Percentiles rank a stretch among this genome's conserved stretches.
Conservation (phyloP, 2,113 vertebrate genomes). For the Onychostoma macrolepis region DNA sequence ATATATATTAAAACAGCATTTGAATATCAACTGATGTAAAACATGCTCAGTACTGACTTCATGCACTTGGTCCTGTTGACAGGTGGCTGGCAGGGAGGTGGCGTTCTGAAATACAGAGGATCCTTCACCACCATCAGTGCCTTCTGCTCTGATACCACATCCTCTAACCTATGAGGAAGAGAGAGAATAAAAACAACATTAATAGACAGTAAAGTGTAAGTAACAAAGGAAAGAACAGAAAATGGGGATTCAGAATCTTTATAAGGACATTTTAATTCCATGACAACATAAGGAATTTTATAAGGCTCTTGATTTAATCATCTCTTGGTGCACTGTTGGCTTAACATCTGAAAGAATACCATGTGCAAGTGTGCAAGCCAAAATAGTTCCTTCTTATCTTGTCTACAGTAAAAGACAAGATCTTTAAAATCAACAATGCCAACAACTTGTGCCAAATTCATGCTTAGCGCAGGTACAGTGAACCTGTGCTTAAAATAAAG, state of each 20-base stretch:
- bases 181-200: not conserved
- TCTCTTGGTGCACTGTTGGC: not conserved
- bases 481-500: not conserved
- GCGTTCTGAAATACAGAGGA: slow-evolving; percentile 81
- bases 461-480: not conserved
- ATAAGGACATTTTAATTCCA: not conserved
- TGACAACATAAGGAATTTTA: slow-evolving; percentile 20
- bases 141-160: slow-evolving; percentile 80
- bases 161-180: slow-evolving; percentile 60
- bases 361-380: not conserved
- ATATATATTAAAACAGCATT: not conserved
- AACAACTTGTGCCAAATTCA: not conserved
- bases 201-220: slow-evolving; percentile 2
- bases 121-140: slow-evolving; percentile 92
- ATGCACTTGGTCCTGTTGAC: slow-evolving; percentile 91
- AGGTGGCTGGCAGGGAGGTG: slow-evolving; percentile 83
- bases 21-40: not conserved
- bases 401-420: not conserved
- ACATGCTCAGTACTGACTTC: slow-evolving; percentile 75
- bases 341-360: not conserved
- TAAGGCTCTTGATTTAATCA: slow-evolving; percentile 34
- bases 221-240: not conserved
- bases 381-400: slow-evolving; percentile 3
- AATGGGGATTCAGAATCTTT: not conserved
- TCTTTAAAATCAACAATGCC: not conserved